Evolutionary conservation across 2,797 vertebrate species (phyloP).

Genomic region (Varecia variegata): DNA sequence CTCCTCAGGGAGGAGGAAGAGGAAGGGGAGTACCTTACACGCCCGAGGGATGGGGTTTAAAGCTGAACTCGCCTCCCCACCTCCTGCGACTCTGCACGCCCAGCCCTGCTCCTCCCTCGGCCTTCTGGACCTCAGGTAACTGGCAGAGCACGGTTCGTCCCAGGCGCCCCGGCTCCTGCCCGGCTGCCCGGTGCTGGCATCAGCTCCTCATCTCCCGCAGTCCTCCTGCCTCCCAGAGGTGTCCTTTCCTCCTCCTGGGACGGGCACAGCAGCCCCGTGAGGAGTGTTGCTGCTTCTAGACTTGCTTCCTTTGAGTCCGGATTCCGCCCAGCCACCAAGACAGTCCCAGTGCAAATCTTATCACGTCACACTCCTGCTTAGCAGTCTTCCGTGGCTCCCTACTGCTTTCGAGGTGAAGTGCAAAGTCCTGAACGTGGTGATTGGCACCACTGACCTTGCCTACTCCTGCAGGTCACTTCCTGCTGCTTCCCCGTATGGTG

Average conservation of each 20-base stretch:
- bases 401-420: not conserved
- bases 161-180: too few relatives aligned
- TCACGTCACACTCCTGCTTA: fast-evolving
- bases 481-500: fast-evolving
- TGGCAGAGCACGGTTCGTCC: too few relatives aligned
- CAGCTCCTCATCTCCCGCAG: fast-evolving
- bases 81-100: too few relatives aligned
- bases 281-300: not conserved
- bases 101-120: too few relatives aligned
- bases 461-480: not conserved
- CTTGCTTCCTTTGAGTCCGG: not conserved
- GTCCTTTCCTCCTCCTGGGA: not conserved
- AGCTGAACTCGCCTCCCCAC: too few relatives aligned
- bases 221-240: too few relatives aligned
- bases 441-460: too few relatives aligned
- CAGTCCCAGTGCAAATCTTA: fast-evolving
- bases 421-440: not conserved
- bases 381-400: not conserved
- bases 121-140: too few relatives aligned
- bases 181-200: too few relatives aligned
- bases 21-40: too few relatives aligned
- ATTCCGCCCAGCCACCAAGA: not conserved
- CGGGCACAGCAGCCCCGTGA: fast-evolving
- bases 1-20: too few relatives aligned
- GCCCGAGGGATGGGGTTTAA: too few relatives aligned